phyloP scores from a whole-genome alignment of 2,888 invertebrate species.

The Acutogordius australiensis region DNA sequence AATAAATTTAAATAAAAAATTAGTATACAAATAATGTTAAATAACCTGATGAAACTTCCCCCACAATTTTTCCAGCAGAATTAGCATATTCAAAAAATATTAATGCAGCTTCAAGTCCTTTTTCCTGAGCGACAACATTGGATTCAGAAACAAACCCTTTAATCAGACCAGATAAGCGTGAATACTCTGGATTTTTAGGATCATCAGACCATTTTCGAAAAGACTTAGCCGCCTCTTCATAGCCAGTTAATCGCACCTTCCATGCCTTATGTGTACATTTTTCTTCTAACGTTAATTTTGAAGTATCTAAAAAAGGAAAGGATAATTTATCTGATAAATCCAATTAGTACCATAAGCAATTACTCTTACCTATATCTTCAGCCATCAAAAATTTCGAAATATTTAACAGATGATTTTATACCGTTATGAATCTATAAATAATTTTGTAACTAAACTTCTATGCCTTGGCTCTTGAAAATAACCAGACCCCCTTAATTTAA shows the following conservation, averaged over 20 bases:
- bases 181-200: slow-evolving; percentile 74
- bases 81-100: slow-evolving; percentile 61
- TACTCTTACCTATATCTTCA: too few relatives aligned
- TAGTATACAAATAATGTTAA: neutral
- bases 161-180: slow-evolving; percentile 54
- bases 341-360: neutral
- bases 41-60: neutral
- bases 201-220: slow-evolving; percentile 59
- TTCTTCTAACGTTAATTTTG: slow-evolving; percentile 39
- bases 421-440: too few relatives aligned
- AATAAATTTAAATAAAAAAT: neutral
- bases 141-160: slow-evolving; percentile 77
- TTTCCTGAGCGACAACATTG: slow-evolving; percentile 79
- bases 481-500: too few relatives aligned
- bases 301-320: slow-evolving; percentile 20
- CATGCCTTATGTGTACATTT: slow-evolving; percentile 59
- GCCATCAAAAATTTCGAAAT: too few relatives aligned
- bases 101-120: slow-evolving; percentile 61
- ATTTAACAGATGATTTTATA: too few relatives aligned
- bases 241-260: slow-evolving; percentile 75
- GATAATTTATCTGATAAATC: neutral
- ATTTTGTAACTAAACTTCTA: too few relatives aligned
- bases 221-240: slow-evolving; percentile 61
- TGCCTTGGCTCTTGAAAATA: too few relatives aligned
- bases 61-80: slow-evolving; percentile 31